Evolutionary conservation across 2,888 invertebrate genomes (phyloP).

Genomic region (Spilarctia lutea): DNA sequence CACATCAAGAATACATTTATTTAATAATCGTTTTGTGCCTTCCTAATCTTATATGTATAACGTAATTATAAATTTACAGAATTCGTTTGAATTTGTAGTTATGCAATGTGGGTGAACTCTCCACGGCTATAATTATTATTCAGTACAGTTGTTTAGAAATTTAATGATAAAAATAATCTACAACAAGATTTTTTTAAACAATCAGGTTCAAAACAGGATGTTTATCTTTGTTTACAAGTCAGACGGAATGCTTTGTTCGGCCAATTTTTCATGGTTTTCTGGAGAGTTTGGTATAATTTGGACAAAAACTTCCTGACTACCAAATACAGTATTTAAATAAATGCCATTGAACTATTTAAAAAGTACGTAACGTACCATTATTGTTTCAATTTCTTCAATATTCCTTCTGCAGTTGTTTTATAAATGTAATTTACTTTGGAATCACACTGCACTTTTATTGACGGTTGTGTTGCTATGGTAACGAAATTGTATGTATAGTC

Average conservation of each 20-base stretch:
- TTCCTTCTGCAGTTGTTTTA: background rate
- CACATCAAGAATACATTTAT: background rate
- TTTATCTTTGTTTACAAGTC: background rate
- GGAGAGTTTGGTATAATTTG: background rate
- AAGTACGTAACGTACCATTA: conserved; percentile 31
- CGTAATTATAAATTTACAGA: background rate
- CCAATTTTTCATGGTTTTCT: background rate
- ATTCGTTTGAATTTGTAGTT: background rate
- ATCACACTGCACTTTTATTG: conserved; percentile 51
- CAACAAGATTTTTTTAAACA: too few relatives aligned
- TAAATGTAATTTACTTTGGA: conserved; percentile 13
- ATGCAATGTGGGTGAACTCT: too few relatives aligned
- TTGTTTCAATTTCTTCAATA: conserved; percentile 5
- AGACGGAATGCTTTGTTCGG: background rate
- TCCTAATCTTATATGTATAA: background rate
- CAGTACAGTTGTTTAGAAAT: too few relatives aligned
- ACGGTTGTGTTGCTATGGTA: conserved; percentile 55
- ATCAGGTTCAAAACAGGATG: background rate
- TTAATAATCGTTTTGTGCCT: background rate
- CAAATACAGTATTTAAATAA: background rate
- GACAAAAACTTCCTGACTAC: background rate
- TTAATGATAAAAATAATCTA: too few relatives aligned
- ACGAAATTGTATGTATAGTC: conserved; percentile 29
- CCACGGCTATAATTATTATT: too few relatives aligned
- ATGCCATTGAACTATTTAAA: background rate